Conservation (phyloP, 2,888 invertebrate genomes). For the Epirrhoe alternata region DNA sequence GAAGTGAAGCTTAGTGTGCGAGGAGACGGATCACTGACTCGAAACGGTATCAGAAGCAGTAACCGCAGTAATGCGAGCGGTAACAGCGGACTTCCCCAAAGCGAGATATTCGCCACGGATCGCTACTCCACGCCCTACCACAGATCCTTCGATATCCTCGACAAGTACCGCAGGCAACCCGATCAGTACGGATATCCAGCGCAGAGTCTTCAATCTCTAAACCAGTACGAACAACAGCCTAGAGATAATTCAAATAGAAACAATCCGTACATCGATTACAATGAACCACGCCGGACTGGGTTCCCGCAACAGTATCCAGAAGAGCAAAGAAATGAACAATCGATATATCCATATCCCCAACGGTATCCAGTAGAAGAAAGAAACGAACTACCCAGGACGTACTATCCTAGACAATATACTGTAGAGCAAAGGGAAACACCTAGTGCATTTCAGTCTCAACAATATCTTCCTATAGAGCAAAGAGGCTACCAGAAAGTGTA, state of each 20-base stretch:
- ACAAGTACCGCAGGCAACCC: constrained; percentile 71
- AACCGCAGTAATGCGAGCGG: constrained; percentile 71
- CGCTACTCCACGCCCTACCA: constrained; percentile 73
- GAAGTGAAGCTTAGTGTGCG: constrained; percentile 80
- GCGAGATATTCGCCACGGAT: constrained; percentile 78
- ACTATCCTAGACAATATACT: constrained; percentile 26
- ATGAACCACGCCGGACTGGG: constrained; percentile 55
- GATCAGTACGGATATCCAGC: constrained; percentile 73
- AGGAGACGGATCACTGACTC: constrained; percentile 76
- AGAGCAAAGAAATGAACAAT: constrained; percentile 48
- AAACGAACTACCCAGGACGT: constrained; percentile 40
- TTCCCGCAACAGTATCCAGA: constrained; percentile 39
- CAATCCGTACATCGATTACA: constrained; percentile 67
- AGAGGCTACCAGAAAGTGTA: constrained; percentile 62
- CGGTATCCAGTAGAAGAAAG: constrained; percentile 24
- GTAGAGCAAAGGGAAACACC: constrained; percentile 39
- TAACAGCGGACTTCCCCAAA: constrained; percentile 68
- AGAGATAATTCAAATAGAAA: constrained; percentile 53
- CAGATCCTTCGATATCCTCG: constrained; percentile 71
- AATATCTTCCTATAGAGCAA: constrained; percentile 37
- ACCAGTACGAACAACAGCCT: constrained; percentile 65
- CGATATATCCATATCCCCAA: constrained; percentile 50
- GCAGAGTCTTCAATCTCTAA: constrained; percentile 73
- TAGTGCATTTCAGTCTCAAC: constrained; percentile 31
- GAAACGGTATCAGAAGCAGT: constrained; percentile 73